phyloP scores from a whole-genome alignment of 2,888 invertebrate species.

The Drepanosiphum platanoidis region DNA sequence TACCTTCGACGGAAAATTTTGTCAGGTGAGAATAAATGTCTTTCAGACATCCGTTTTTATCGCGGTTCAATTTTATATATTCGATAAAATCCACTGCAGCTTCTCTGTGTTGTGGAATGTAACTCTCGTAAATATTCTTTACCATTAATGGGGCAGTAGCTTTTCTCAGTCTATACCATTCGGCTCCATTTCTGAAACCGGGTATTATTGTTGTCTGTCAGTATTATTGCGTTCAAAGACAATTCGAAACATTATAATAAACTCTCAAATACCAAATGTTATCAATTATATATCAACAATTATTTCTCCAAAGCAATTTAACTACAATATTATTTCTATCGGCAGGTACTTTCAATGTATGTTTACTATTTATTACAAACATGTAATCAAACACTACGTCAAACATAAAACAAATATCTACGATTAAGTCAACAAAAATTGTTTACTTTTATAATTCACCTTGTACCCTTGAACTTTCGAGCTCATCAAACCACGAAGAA shows the following conservation, averaged over 20 bases:
- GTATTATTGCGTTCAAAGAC: too few species aligned
- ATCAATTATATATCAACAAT: not conserved
- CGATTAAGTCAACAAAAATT: constrained; percentile 7
- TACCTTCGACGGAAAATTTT: constrained; percentile 69
- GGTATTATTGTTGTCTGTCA: too few species aligned
- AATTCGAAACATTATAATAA: not conserved
- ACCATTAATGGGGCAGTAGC: constrained; percentile 70
- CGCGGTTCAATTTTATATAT: constrained; percentile 67
- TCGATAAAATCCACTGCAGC: constrained; percentile 69
- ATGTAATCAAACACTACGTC: not conserved
- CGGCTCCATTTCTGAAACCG: constrained; percentile 70
- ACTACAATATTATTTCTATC: constrained; percentile 7
- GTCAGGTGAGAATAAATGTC: constrained; percentile 68
- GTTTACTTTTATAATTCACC: constrained; percentile 40
- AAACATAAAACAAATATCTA: constrained; percentile 1
- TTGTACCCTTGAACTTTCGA: constrained; percentile 27
- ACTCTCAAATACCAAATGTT: not conserved
- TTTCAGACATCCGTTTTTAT: constrained; percentile 66
- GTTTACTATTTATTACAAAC: not conserved
- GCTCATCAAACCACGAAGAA: constrained; percentile 20
- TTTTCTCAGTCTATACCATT: constrained; percentile 71
- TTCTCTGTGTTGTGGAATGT: constrained; percentile 67
- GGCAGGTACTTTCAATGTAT: not conserved
- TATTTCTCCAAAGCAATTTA: not conserved
- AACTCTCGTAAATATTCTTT: constrained; percentile 68